phyloP scores from a whole-genome alignment of 2,888 invertebrate species.

The Conus canariensis region DNA sequence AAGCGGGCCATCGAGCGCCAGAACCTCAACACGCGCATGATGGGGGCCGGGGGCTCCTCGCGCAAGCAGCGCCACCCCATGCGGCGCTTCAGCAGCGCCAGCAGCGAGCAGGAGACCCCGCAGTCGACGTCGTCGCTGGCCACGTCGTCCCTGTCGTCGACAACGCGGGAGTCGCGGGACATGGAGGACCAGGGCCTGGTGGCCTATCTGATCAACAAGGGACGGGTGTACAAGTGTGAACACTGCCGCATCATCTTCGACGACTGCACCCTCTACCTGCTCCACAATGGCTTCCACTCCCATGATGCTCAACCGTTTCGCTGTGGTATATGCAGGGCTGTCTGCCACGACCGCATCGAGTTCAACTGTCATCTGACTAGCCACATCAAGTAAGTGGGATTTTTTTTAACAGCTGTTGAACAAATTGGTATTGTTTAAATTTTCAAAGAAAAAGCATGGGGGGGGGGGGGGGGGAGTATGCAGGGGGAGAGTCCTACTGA shows the following conservation, averaged over 20 bases:
- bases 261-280: constrained; percentile 71
- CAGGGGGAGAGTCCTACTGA: too few relatives aligned
- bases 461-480: too few relatives aligned
- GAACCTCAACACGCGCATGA: constrained; percentile 69
- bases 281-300: constrained; percentile 74
- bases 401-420: too few relatives aligned
- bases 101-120: constrained; percentile 62
- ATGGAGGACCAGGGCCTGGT: constrained; percentile 66
- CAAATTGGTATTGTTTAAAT: background rate
- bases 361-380: constrained; percentile 74
- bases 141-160: constrained; percentile 47
- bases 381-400: constrained; percentile 68
- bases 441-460: background rate
- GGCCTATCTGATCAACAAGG: constrained; percentile 67
- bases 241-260: constrained; percentile 74
- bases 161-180: constrained; percentile 50
- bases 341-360: constrained; percentile 71
- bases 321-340: constrained; percentile 70
- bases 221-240: constrained; percentile 71
- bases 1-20: constrained; percentile 62
- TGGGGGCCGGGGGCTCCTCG: constrained; percentile 59
- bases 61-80: constrained; percentile 74
- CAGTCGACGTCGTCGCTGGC: constrained; percentile 51
- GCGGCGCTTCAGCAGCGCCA: constrained; percentile 61
- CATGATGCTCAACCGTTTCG: constrained; percentile 72